Evolutionary conservation across 2,888 invertebrate genomes (phyloP).

Genomic region (Brachynemurus nebulosus): DNA sequence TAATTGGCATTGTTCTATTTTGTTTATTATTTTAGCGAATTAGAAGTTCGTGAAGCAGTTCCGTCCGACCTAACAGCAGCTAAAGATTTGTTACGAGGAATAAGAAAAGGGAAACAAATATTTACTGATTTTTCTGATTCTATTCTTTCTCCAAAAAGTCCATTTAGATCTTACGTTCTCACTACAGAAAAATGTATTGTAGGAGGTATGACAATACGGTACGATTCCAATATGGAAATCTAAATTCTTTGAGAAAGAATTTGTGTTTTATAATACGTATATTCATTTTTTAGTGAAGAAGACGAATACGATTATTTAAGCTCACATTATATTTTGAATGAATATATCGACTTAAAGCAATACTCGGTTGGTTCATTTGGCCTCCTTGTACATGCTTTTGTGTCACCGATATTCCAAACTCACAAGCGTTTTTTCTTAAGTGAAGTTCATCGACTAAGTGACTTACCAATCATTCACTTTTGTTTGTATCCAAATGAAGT

Average conservation of each 20-base stretch:
- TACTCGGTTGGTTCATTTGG: constrained; percentile 28
- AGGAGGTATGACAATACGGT: constrained; percentile 37
- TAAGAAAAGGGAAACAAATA: neutral
- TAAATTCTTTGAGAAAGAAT: no score
- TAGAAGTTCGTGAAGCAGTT: constrained; percentile 1
- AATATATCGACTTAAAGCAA: constrained; percentile 25
- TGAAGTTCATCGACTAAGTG: constrained; percentile 43
- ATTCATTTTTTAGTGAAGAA: constrained; percentile 20
- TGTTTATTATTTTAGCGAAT: constrained; percentile 1
- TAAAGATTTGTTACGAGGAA: neutral
- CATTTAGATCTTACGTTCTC: constrained; percentile 29
- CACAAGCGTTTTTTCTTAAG: constrained; percentile 42
- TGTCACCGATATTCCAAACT: constrained; percentile 45
- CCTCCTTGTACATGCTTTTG: constrained; percentile 31
- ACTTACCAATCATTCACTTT: constrained; percentile 40
- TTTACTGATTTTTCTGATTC: neutral
- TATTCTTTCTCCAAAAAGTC: neutral
- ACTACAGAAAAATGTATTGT: constrained; percentile 34
- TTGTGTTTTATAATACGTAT: no score
- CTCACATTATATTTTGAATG: constrained; percentile 29
- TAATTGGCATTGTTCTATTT: neutral
- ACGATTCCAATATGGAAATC: constrained; percentile 9
- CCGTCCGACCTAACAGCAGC: neutral
- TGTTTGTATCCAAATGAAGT: constrained; percentile 30
- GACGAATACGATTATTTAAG: constrained; percentile 26